Conservation (phyloP, 1,140 invertebrate species). For the Drosophila mayri region DNA sequence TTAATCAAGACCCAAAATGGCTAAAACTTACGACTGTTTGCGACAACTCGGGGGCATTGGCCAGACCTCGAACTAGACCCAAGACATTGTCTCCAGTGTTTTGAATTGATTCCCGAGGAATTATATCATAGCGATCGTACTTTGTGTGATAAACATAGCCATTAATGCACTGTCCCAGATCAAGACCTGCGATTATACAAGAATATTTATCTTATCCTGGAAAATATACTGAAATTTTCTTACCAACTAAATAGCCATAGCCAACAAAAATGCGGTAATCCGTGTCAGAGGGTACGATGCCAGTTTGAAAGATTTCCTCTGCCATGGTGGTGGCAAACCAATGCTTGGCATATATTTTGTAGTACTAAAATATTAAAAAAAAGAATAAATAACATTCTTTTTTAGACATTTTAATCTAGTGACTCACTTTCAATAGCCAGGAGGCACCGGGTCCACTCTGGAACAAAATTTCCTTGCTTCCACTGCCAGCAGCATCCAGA, state of each 20-base stretch:
- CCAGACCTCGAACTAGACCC: slow-evolving; percentile 88
- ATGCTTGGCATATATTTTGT: slow-evolving; percentile 91
- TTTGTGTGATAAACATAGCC: slow-evolving; percentile 96
- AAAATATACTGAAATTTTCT: neutral
- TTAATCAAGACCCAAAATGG: slow-evolving; percentile 37
- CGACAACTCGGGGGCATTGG: slow-evolving; percentile 87
- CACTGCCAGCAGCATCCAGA: slow-evolving; percentile 96
- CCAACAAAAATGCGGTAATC: slow-evolving; percentile 93
- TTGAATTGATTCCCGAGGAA: slow-evolving; percentile 92
- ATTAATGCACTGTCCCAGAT: slow-evolving; percentile 94
- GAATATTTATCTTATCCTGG: accelerated
- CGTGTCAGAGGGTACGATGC: slow-evolving; percentile 94
- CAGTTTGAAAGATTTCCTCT: slow-evolving; percentile 93
- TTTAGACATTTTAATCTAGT: slow-evolving; percentile 84
- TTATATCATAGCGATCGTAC: slow-evolving; percentile 91
- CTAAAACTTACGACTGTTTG: slow-evolving; percentile 86
- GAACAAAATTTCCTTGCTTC: slow-evolving; percentile 96
- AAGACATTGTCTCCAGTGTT: slow-evolving; percentile 92
- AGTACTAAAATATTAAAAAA: slow-evolving; percentile 88
- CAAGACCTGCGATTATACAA: neutral
- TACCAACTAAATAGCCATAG: slow-evolving; percentile 85
- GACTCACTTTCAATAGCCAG: slow-evolving; percentile 92
- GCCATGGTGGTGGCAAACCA: slow-evolving; percentile 92
- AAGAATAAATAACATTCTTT: neutral
- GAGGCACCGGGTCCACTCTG: slow-evolving; percentile 95